Evolutionary conservation across 1,140 invertebrate genomes (phyloP), one percentile per base, ranked within the genome.

Genomic region (Atta cephalotes): DNA sequence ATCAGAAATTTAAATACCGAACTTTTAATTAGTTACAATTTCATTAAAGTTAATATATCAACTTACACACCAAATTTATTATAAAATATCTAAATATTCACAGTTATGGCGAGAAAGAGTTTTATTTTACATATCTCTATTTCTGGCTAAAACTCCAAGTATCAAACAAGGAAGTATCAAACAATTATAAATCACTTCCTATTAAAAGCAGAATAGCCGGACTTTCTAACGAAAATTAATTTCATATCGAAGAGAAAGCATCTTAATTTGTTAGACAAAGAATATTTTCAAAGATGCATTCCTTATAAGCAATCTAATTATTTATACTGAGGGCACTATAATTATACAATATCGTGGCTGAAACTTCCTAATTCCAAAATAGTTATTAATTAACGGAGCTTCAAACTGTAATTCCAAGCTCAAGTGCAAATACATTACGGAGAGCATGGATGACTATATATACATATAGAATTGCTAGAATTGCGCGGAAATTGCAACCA

Each of bases 341-440:
- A 77, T 91, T 90, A 81, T 80, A 87, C 77, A 86, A 91, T 90
- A 87, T 76, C 87, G 51, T 21, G 82, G 31, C 60, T 82, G 62
- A 62, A 87, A 91, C 89, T 91, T 91, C 84, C 89, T 91, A 90
- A 90, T 91, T 86, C 90, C 86, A 84, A 72, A 87, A 91, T 88
- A 58, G 86, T 56, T 87, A 88, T 91, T 91, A 91, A 91, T 90
- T 90, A 91, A 86, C 89, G 76, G 87, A 39, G 79, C 87, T 88
- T 86, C 76, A 86, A 84, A 84, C 76, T 72, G 68, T 78, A 90
- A 85, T 91, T 91, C 80, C 81, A 31, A 77, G 89, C 88, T 77
- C 87, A 70, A 31, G 63, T 63, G 79, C 79, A 91, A 91, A 91
- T 87, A 90, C 81, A 79, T 35, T 82, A 70, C 79, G 68, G 62